Evolutionary conservation across 2,888 invertebrate genomes (phyloP), one percentile per base, ranked within the genome.

Genomic region (Agrilus cyanescens): DNA sequence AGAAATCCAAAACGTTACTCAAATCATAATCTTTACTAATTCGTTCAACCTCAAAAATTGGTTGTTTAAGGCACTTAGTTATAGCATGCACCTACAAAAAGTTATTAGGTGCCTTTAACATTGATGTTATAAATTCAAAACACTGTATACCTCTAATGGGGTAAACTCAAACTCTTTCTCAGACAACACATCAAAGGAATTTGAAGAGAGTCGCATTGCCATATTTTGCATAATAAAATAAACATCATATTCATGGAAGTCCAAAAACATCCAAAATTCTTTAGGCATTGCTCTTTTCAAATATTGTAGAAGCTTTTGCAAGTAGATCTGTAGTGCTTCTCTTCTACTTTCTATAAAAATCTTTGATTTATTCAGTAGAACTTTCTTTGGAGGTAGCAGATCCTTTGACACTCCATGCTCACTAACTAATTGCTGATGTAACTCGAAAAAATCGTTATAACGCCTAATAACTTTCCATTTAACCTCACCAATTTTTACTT

Each of bases 301-400:
- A 59, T 83, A 82, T 48, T 75, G 77, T 37, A 91, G 75, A 10
- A 90, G 73, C 51, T 79, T 80, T 56, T 77, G 79, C 37, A 95
- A 70, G 66, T 96, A 96, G 38, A 75, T 73, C 63, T 89, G 84
- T 32, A 96, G 69, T 12, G 82, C 87, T 49, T 76, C 73, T 45
- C 86, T 77, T 41, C 95, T 75, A 56, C 82, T 85, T 58, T 88
- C 86, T 2, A 97, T 74, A 61, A 97, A 96, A 43, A 78, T 73
- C 1, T 88, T 86, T 49, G 86, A 85, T 65, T 85, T 87, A 60
- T 93, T 94, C 1, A 94, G 83, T 55, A 94, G 82, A 4, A 90
- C 74, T 69, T 93, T 94, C 66, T 97, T 96, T 1, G 91, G 91
- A 10, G 96, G 96, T 12, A 96, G 68, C 45, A 90, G 72, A 56